These are phyloP conservation scores for Lophura nycthemera DNA, from an alignment of 2,113 vertebrate species.

Conservation along the genomic window DNA sequence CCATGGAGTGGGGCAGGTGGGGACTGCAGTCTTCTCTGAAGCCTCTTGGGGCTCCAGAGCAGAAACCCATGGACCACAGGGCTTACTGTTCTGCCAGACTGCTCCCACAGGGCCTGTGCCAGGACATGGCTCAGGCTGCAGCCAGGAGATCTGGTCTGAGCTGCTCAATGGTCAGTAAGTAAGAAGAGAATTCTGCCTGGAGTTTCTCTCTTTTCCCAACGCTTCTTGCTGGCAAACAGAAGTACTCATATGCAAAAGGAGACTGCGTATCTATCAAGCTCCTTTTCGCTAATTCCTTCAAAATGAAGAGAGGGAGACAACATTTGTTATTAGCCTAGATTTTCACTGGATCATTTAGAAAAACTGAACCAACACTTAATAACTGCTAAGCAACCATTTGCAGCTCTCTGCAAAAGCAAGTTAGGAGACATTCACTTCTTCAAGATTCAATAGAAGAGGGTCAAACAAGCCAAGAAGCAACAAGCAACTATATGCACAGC, in stretches of 20 bases:
- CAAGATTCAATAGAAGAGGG: background rate
- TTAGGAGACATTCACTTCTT: background rate
- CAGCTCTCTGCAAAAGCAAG: background rate
- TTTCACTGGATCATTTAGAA: background rate
- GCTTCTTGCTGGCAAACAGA: background rate
- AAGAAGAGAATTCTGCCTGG: background rate
- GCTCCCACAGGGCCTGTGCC: background rate
- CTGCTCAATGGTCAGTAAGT: too few relatives aligned
- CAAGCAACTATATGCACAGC: background rate
- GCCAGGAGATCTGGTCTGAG: background rate
- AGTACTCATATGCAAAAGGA: background rate
- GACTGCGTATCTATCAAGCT: background rate
- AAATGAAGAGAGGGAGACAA: background rate
- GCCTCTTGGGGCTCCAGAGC: background rate
- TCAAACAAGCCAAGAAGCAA: background rate
- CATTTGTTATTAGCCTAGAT: background rate
- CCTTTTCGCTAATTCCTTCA: background rate
- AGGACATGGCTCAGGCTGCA: background rate
- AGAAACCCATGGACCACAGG: rapidly evolving
- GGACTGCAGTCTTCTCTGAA: background rate
- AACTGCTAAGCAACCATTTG: background rate
- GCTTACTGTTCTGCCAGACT: background rate
- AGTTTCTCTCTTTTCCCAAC: background rate
- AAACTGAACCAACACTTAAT: background rate
- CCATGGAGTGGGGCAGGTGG: background rate